phyloP scores from a whole-genome alignment of 2,797 vertebrate genomes.

The Pseudotriccus pelzelni region DNA sequence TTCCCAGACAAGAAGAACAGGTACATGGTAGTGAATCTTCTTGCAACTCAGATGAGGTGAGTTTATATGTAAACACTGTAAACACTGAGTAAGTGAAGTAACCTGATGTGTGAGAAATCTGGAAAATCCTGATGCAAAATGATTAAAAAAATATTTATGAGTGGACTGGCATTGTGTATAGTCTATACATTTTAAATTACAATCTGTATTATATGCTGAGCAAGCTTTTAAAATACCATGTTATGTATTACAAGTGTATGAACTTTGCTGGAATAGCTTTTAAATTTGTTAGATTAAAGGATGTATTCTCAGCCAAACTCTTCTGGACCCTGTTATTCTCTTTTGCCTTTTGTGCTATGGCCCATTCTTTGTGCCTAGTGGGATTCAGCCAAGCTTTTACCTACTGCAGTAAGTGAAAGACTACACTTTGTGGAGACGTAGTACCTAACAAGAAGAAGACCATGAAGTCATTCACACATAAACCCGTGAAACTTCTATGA shows the following conservation, averaged over 20 bases:
- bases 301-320: neutral
- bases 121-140: neutral
- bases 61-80: neutral
- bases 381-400: neutral
- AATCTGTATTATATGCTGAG: neutral
- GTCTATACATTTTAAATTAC: neutral
- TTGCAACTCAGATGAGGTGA: neutral
- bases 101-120: neutral
- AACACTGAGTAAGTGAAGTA: neutral
- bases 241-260: neutral
- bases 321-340: neutral
- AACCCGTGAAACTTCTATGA: fast-evolving
- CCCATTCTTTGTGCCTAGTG: neutral
- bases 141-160: neutral
- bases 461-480: neutral
- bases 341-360: neutral
- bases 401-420: neutral
- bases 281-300: neutral
- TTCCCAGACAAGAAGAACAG: neutral
- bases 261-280: neutral
- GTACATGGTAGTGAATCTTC: neutral
- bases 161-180: neutral
- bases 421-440: neutral
- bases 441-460: neutral
- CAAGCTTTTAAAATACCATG: neutral